Evolutionary conservation across 1,140 invertebrate genomes (phyloP).

Genomic region (Drosophila busckii): DNA sequence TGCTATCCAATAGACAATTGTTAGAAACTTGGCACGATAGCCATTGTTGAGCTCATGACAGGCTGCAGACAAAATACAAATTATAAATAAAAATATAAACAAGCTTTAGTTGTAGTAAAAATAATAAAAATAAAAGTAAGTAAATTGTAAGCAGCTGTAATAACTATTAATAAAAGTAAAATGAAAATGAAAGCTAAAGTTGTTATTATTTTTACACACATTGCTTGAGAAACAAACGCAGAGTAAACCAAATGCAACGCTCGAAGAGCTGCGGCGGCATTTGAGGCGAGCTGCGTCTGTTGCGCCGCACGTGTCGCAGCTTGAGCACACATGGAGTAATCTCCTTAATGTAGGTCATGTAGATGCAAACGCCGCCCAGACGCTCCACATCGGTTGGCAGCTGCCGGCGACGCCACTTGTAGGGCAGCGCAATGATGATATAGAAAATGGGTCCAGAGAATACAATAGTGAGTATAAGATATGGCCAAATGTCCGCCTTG

Average conservation of each 20-base stretch:
- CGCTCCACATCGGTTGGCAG: constrained; percentile 31
- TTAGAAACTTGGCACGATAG: constrained; percentile 82
- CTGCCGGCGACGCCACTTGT: constrained; percentile 63
- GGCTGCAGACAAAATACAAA: constrained; percentile 20
- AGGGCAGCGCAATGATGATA: constrained; percentile 80
- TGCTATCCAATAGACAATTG: constrained; percentile 83
- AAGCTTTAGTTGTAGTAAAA: too few relatives aligned
- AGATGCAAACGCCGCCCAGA: constrained; percentile 22
- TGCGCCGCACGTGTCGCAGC: neutral
- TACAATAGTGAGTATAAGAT: constrained; percentile 80
- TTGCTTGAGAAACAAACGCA: constrained; percentile 84
- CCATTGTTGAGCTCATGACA: constrained; percentile 80
- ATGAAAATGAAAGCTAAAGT: neutral
- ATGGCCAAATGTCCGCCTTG: constrained; percentile 83
- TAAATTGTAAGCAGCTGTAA: too few relatives aligned
- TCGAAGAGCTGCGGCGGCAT: constrained; percentile 80
- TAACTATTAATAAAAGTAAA: too few relatives aligned
- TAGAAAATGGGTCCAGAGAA: constrained; percentile 81
- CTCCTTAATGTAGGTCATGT: constrained; percentile 68
- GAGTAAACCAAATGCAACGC: constrained; percentile 84
- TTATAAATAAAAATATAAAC: neutral
- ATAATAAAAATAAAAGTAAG: too few relatives aligned
- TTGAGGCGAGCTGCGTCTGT: neutral
- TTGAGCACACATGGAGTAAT: constrained; percentile 45
- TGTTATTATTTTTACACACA: constrained; percentile 78